Evolutionary conservation across 2,888 invertebrate genomes (phyloP).

Genomic region (Cantharis flavilabris): DNA sequence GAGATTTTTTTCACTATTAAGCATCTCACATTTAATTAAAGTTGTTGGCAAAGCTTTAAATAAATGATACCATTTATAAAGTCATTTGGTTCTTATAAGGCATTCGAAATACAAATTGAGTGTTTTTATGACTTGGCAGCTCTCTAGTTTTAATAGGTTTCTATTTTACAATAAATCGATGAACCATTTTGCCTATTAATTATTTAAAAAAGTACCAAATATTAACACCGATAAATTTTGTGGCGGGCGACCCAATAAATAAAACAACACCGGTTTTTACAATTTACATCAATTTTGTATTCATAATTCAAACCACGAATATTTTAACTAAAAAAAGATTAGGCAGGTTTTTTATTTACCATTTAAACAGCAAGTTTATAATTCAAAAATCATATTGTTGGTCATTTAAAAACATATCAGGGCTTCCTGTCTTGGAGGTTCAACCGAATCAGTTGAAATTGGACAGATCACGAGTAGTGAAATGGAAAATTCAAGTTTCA

Average conservation of each 20-base stretch:
- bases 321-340: neutral
- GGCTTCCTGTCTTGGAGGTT: too few species aligned
- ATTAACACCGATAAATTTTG: neutral
- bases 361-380: neutral
- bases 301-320: neutral
- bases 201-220: neutral
- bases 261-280: neutral
- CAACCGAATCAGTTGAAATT: too few species aligned
- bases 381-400: neutral
- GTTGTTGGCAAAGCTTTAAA: slow-evolving; percentile 29
- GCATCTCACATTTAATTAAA: slow-evolving; percentile 27
- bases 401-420: neutral
- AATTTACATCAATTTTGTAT: neutral
- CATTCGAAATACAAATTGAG: slow-evolving; percentile 21
- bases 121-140: slow-evolving; percentile 24
- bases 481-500: too few species aligned
- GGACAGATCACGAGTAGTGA: too few species aligned
- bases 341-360: neutral
- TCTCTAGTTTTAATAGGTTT: neutral
- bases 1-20: slow-evolving; percentile 1
- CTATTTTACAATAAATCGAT: neutral
- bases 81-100: slow-evolving; percentile 30
- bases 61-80: slow-evolving; percentile 34
- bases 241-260: neutral
- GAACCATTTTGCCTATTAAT: neutral